Evolutionary conservation across 2,888 invertebrate genomes (phyloP).

Genomic region (Caprella mutica): DNA sequence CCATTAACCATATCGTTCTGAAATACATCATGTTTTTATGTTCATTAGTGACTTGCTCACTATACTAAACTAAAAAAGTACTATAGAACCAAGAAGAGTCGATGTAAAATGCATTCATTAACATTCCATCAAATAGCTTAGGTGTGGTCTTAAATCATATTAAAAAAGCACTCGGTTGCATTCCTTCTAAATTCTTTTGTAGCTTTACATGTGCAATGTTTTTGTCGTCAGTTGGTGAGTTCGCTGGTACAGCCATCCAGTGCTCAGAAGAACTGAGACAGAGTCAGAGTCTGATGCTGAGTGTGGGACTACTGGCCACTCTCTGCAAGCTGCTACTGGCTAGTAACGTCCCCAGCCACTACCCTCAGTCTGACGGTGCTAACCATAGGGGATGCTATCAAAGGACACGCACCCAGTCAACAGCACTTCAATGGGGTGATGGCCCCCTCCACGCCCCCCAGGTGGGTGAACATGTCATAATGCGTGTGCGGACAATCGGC

Average conservation of each 20-base stretch:
- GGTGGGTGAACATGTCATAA: conserved; percentile 40
- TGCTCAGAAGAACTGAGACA: conserved; percentile 61
- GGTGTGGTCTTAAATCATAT: too few species aligned
- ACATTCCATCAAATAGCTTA: too few species aligned
- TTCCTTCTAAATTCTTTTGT: too few species aligned
- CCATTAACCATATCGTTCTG: too few species aligned
- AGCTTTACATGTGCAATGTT: too few species aligned
- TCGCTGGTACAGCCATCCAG: conserved; percentile 89
- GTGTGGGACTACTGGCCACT: conserved; percentile 65
- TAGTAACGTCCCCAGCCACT: conserved; percentile 89
- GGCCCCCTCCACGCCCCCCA: conserved; percentile 85
- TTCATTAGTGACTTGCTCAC: too few species aligned
- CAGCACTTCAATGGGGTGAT: conserved; percentile 76
- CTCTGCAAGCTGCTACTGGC: conserved; percentile 80
- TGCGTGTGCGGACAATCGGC: not conserved
- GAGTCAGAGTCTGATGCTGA: conserved; percentile 81
- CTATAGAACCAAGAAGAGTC: too few species aligned
- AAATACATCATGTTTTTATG: too few species aligned
- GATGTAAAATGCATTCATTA: too few species aligned
- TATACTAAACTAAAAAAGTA: too few species aligned
- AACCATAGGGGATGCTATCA: conserved; percentile 84
- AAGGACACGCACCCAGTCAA: conserved; percentile 82
- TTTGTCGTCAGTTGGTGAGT: conserved; percentile 58
- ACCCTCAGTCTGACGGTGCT: conserved; percentile 92
- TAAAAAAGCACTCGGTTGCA: too few species aligned